phyloP scores from a whole-genome alignment of 2,113 vertebrate species.

The Amblyopsis rosae region DNA sequence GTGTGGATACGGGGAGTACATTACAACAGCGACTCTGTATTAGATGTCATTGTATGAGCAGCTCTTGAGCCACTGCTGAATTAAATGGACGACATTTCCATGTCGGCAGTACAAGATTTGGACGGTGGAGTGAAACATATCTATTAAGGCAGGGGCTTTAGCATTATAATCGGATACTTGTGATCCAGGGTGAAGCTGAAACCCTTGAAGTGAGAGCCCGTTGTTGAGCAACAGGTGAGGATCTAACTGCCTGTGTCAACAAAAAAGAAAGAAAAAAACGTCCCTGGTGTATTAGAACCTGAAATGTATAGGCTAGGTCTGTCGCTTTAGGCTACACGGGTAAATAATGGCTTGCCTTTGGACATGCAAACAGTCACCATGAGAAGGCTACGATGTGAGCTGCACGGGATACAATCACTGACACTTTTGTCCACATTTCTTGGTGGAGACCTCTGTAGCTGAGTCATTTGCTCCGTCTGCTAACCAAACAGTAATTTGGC shows the following conservation, averaged over 20 bases:
- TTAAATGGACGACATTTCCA: conserved; percentile 8
- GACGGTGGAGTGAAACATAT: conserved; percentile 11
- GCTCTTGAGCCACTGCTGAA: conserved; percentile 1
- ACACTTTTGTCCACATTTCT: not conserved
- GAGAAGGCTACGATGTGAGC: not conserved
- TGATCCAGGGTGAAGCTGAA: conserved; percentile 29
- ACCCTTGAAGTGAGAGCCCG: conserved; percentile 37
- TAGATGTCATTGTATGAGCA: not conserved
- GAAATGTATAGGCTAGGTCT: conserved; percentile 3
- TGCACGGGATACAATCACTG: not conserved
- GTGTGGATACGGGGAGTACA: not conserved
- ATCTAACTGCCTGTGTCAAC: conserved; percentile 27
- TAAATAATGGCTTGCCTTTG: conserved; percentile 1
- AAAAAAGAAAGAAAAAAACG: conserved; percentile 26
- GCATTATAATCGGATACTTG: conserved; percentile 24
- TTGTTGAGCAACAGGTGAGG: conserved; percentile 13
- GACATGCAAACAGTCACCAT: not conserved
- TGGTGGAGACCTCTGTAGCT: not conserved
- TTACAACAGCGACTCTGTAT: not conserved
- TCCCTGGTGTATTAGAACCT: not conserved
- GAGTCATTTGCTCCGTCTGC: not conserved
- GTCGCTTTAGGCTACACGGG: not conserved
- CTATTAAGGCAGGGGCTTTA: conserved; percentile 4
- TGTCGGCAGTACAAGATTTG: not conserved
- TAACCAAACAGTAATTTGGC: conserved; percentile 7